phyloP scores from a whole-genome alignment of 1,140 invertebrate genomes.

The Platorchestia sp. region DNA sequence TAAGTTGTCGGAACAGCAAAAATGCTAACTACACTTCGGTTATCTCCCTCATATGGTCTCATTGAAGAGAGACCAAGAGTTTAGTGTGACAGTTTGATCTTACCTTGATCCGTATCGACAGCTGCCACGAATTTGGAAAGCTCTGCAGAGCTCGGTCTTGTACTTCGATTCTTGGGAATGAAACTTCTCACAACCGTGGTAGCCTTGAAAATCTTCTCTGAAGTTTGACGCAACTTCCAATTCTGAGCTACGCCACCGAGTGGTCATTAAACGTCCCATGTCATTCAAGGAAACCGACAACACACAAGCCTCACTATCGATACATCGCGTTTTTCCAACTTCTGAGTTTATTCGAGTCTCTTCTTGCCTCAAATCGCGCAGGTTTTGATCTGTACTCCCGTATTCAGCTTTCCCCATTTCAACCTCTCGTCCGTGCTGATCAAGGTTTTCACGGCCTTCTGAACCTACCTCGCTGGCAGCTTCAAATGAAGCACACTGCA shows the following conservation, averaged over 20 bases:
- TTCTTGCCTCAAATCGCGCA: neutral
- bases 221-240: neutral
- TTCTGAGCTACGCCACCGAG: neutral
- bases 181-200: neutral
- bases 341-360: neutral
- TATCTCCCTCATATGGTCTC: too few species aligned
- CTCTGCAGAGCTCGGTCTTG: constrained; percentile 10
- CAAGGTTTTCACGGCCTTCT: neutral
- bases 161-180: constrained; percentile 21
- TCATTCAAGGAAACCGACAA: neutral
- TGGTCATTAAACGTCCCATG: neutral
- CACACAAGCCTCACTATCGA: neutral
- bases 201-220: neutral
- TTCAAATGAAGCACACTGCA: neutral
- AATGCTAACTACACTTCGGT: too few species aligned
- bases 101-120: neutral
- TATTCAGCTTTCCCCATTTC: neutral
- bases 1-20: too few species aligned
- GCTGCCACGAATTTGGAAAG: neutral
- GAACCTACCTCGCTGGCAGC: neutral
- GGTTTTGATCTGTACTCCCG: neutral
- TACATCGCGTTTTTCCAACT: neutral
- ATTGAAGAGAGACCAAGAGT: neutral
- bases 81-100: neutral
- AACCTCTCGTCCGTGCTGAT: neutral